A percentile compares a stretch with the other conserved stretches of the same genome.
Conservation (phyloP, 2,797 vertebrate species). For the Nasua narica region DNA sequence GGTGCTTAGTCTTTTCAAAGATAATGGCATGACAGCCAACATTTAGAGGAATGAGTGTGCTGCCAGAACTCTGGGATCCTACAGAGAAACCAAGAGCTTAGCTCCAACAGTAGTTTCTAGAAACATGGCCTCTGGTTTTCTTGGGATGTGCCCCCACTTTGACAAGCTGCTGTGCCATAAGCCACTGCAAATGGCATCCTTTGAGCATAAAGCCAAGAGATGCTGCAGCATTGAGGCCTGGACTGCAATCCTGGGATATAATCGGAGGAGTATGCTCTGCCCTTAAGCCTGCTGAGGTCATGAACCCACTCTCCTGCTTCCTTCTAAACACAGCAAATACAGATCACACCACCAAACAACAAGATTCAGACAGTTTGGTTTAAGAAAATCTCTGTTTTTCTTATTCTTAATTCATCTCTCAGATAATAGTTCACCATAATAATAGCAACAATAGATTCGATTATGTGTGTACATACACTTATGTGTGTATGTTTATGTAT, state of each 20-base stretch:
- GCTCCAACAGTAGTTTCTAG: neutral
- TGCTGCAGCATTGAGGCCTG: no score
- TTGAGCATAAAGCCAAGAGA: neutral
- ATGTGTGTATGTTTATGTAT: neutral
- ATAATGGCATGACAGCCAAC: neutral
- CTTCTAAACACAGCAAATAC: slow-evolving; percentile 44
- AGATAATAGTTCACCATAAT: neutral
- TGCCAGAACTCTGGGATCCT: neutral
- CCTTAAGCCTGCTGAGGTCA: slow-evolving; percentile 68
- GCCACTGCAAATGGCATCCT: no score
- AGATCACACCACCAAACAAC: slow-evolving; percentile 21
- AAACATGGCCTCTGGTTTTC: neutral
- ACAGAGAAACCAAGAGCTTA: neutral
- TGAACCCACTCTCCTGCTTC: neutral
- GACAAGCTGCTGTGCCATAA: no score
- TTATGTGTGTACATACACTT: neutral
- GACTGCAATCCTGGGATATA: accelerated
- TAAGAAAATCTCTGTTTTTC: slow-evolving; percentile 52
- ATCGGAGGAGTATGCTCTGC: neutral
- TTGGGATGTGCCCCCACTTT: neutral
- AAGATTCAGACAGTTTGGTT: slow-evolving; percentile 68
- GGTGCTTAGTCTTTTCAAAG: neutral
- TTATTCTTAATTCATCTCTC: neutral
- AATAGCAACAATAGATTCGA: neutral
- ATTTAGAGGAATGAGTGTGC: neutral